phyloP scores from a whole-genome alignment of 1,140 invertebrate genomes.

The Contarinia nasturtii region DNA sequence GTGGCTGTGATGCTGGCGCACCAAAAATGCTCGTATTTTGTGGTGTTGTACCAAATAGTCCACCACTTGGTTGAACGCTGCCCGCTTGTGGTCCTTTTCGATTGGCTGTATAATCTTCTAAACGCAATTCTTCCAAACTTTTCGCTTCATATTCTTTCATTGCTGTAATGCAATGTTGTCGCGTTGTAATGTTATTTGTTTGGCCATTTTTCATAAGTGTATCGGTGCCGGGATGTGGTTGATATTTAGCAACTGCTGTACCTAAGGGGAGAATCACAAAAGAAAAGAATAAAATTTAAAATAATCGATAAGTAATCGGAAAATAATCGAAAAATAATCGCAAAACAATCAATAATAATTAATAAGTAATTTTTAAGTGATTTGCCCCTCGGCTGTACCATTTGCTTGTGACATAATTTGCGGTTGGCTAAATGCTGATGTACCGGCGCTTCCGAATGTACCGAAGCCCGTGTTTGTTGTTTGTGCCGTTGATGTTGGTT shows the following conservation, averaged over 20 bases:
- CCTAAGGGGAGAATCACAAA: too few relatives aligned
- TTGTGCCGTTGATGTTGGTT: constrained; percentile 22
- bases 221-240: constrained; percentile 68
- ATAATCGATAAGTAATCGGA: too few relatives aligned
- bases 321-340: too few relatives aligned
- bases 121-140: constrained; percentile 79
- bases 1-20: constrained; percentile 17
- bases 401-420: constrained; percentile 25
- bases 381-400: too few relatives aligned
- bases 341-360: too few relatives aligned
- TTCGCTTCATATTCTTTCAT: constrained; percentile 97
- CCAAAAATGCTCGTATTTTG: constrained; percentile 34
- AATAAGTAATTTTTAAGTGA: too few relatives aligned
- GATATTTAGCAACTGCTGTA: constrained; percentile 67
- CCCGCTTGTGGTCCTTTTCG: constrained; percentile 48
- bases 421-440: constrained; percentile 21
- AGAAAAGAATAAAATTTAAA: too few relatives aligned
- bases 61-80: constrained; percentile 4
- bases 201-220: constrained; percentile 77
- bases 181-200: constrained; percentile 65
- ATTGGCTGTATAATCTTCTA: constrained; percentile 83
- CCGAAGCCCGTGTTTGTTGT: constrained; percentile 24
- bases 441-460: constrained; percentile 39
- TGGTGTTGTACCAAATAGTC: constrained; percentile 5
- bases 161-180: constrained; percentile 87